These are phyloP conservation scores for Popillia japonica DNA, from an alignment of 1,140 invertebrate genomes.

Conservation along the genomic window DNA sequence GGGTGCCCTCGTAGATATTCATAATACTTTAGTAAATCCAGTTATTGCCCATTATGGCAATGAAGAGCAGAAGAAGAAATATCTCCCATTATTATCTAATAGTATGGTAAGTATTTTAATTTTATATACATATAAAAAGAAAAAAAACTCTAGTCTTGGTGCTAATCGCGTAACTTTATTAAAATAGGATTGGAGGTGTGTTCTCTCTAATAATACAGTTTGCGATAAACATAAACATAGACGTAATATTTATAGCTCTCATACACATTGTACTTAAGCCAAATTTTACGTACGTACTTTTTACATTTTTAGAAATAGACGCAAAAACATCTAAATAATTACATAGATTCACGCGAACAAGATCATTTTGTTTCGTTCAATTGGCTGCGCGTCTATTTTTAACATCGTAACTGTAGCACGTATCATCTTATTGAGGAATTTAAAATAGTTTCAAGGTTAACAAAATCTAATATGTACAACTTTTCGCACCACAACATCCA, in stretches of 20 bases:
- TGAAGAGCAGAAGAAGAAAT: conserved; percentile 86
- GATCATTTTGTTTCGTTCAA: not conserved
- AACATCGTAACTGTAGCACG: not conserved
- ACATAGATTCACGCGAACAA: too few relatives aligned
- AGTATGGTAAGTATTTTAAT: conserved; percentile 67
- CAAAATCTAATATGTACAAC: too few relatives aligned
- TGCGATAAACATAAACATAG: not conserved
- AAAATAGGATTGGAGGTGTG: conserved; percentile 12
- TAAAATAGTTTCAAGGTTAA: conserved; percentile 15
- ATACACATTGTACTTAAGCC: not conserved
- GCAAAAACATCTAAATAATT: too few relatives aligned
- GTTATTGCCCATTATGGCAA: conserved; percentile 85
- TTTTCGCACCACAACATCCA: too few relatives aligned
- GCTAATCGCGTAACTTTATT: not conserved
- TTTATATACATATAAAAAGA: not conserved
- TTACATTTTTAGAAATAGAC: not conserved
- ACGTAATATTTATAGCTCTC: not conserved
- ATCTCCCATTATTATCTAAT: conserved; percentile 84
- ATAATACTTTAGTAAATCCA: conserved; percentile 92
- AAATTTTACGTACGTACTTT: not conserved
- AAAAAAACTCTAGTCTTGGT: not conserved
- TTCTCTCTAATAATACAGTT: conserved; percentile 1
- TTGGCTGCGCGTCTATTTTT: not conserved
- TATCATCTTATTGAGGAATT: not conserved
- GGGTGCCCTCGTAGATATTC: conserved; percentile 88